Conservation (phyloP, 1,140 invertebrate species). For the Ips nitidus region DNA sequence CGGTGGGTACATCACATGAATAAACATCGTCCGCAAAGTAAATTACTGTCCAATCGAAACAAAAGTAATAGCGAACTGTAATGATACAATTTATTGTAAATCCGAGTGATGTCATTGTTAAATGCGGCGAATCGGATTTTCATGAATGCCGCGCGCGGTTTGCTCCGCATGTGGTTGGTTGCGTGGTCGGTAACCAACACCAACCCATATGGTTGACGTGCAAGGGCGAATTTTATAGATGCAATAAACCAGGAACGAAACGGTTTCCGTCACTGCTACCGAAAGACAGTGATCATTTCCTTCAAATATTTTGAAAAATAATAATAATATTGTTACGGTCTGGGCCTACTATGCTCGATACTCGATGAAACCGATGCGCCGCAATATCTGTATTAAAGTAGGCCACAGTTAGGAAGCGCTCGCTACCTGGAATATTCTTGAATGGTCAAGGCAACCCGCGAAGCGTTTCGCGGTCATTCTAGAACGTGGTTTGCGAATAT, state of each 20-base stretch:
- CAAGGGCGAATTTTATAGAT: slow-evolving; percentile 23
- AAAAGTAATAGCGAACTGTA: slow-evolving; percentile 16
- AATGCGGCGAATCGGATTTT: slow-evolving; percentile 6
- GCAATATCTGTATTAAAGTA: no score
- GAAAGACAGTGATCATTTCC: neutral
- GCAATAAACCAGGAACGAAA: slow-evolving; percentile 4
- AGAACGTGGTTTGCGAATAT: no score
- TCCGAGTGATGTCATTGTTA: slow-evolving; percentile 25
- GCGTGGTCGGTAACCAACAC: slow-evolving; percentile 15
- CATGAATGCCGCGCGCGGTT: slow-evolving; percentile 1
- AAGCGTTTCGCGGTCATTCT: no score
- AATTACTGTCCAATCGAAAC: slow-evolving; percentile 8
- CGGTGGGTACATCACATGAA: slow-evolving; percentile 21
- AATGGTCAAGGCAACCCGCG: no score
- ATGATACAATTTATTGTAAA: slow-evolving; percentile 9
- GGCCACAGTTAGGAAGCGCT: no score
- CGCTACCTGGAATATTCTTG: no score
- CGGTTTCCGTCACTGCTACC: neutral
- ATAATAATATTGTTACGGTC: no score
- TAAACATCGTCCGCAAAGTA: slow-evolving; percentile 16
- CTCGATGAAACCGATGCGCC: no score
- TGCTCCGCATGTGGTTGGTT: slow-evolving; percentile 12
- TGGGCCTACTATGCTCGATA: no score
- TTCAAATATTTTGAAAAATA: no score
- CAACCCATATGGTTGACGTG: slow-evolving; percentile 14